phyloP scores from a whole-genome alignment of 2,888 invertebrate genomes.

The Adela reaumurella region DNA sequence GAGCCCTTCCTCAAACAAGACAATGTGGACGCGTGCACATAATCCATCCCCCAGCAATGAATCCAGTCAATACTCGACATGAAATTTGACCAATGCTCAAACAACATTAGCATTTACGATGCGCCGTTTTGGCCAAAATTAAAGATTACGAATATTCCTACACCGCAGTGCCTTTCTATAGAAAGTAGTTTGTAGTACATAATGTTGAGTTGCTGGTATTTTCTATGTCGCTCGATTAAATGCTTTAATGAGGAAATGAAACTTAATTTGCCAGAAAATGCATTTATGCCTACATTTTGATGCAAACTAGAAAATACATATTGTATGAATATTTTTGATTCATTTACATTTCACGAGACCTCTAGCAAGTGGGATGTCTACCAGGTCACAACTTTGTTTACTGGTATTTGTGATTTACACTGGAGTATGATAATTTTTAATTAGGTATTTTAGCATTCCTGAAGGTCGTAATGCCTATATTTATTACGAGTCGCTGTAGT shows the following conservation, averaged over 20 bases:
- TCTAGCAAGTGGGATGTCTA: too few relatives aligned
- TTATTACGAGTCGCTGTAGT: not conserved
- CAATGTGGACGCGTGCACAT: conserved; percentile 52
- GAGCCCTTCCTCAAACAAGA: conserved; percentile 48
- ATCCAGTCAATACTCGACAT: not conserved
- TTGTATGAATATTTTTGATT: too few relatives aligned
- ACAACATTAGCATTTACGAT: not conserved
- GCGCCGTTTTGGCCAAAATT: conserved; percentile 3
- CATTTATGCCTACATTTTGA: too few relatives aligned
- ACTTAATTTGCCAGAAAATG: too few relatives aligned
- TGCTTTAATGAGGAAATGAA: too few relatives aligned
- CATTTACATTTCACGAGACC: too few relatives aligned
- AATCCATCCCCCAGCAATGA: conserved; percentile 15
- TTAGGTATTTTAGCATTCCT: not conserved
- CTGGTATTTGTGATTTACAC: too few relatives aligned
- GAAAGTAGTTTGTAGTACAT: not conserved
- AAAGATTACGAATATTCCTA: conserved; percentile 11
- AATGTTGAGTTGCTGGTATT: too few relatives aligned
- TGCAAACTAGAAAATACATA: too few relatives aligned
- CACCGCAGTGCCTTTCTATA: conserved; percentile 13
- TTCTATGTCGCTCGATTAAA: too few relatives aligned
- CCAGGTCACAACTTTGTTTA: too few relatives aligned
- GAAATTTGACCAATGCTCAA: not conserved
- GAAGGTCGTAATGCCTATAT: not conserved
- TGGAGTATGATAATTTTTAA: too few relatives aligned